Evolutionary conservation across 2,113 vertebrate genomes (phyloP).

Genomic region (Psephotus haematonotus): DNA sequence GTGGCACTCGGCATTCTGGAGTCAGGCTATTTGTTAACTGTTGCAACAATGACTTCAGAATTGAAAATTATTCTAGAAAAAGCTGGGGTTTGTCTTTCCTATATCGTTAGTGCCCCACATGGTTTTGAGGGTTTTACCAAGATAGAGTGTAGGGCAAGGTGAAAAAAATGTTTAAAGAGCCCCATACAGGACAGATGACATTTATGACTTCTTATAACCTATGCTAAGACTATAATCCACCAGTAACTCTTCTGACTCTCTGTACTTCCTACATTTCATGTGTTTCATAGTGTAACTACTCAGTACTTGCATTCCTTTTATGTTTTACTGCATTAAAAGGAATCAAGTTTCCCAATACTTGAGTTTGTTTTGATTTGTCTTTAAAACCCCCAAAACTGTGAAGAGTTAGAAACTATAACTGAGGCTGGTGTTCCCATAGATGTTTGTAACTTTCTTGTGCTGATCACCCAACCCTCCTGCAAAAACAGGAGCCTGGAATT

Average conservation of each 20-base stretch:
- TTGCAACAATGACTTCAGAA: background rate
- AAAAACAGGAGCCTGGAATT: background rate
- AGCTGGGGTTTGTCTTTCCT: background rate
- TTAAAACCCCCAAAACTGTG: background rate
- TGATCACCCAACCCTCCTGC: background rate
- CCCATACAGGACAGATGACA: background rate
- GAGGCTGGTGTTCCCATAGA: background rate
- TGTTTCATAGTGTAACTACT: background rate
- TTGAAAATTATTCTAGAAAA: background rate
- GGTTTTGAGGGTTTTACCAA: background rate
- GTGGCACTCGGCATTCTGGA: background rate
- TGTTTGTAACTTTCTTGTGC: background rate
- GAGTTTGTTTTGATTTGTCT: background rate
- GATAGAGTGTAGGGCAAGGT: background rate
- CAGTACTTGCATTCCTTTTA: background rate
- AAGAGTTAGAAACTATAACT: background rate
- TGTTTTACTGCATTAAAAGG: background rate
- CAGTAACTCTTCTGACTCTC: background rate
- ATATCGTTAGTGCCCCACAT: background rate
- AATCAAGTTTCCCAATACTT: fast-evolving
- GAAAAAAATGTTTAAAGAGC: background rate
- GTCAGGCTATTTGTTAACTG: background rate
- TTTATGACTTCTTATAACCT: background rate
- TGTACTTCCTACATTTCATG: background rate
- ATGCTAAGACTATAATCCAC: background rate